Evolutionary conservation across 2,797 vertebrate genomes (phyloP), one percentile per base, ranked within the genome.

Genomic region (Lepidocolaptes lacrymiger): DNA sequence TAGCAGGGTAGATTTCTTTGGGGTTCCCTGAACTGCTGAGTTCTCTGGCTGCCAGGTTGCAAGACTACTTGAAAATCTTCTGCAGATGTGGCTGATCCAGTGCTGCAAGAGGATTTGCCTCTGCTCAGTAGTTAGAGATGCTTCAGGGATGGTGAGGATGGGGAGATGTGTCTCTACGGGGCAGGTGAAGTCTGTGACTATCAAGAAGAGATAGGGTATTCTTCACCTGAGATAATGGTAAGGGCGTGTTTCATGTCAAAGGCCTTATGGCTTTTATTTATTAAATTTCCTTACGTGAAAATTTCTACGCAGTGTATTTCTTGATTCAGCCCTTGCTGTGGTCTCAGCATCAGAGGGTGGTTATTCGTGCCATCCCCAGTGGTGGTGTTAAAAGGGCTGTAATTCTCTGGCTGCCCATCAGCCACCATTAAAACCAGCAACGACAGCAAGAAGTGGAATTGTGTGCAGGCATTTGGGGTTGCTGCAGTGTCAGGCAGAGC

Each of bases 31-130:
- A 91, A 56, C 55, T 19, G 22, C 62, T 66, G 86, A 91, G 59
- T 58, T 92, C 62, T 43, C 30, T 74, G 91, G 18, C 85, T 81
- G 80, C 66, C 68, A 91, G 80, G 72, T 77, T 77, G 88, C 72
- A 78, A 76, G 52, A 79, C 80, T 88, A 64, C 89, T 92, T 82
- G 55, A 90, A 39, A 66, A 21, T 56, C 24, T 91, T 73, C 46
- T 27, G 58, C 59, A 88, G 82, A 81, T 62, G 49, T 27, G 28
- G 73, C 23, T 26, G 34, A 24, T 91, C 20, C 44, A 81, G 62
- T 21, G 4, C 36, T 32, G 23, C 62, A n/a, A 36, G 41, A 66
- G 46, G 16, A 62, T 78, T 73, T 9, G 8, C 22, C 28, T 59
- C 76, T 23, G 39, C 36, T 77, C 48, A 28, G 68, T 23, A 86